These are phyloP conservation scores for Arctocebus calabarensis DNA, from an alignment of 2,797 vertebrate genomes.

Conservation along the genomic window DNA sequence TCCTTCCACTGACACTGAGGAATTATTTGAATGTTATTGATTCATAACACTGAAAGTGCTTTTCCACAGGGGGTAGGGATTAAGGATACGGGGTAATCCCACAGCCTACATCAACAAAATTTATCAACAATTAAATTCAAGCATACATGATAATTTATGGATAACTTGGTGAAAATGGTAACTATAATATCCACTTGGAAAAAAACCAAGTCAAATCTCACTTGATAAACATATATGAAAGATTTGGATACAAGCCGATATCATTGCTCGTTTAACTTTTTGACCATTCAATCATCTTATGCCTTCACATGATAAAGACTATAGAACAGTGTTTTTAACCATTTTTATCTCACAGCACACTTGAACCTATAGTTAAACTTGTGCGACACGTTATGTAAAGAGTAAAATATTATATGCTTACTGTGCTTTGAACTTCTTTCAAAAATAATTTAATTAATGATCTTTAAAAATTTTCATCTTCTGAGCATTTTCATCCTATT, in stretches of 20 bases:
- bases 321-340: no score
- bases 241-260: neutral
- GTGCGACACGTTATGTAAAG: no score
- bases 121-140: slow-evolving; percentile 63
- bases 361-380: no score
- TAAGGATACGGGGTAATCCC: neutral
- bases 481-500: no score
- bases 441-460: no score
- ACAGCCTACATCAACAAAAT: slow-evolving; percentile 13
- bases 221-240: slow-evolving; percentile 21
- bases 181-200: neutral
- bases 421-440: no score
- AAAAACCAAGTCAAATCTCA: slow-evolving; percentile 40
- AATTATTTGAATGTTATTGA: slow-evolving; percentile 32
- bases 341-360: no score
- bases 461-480: no score
- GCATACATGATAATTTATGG: neutral
- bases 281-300: slow-evolving; percentile 4
- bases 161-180: slow-evolving; percentile 25
- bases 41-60: slow-evolving; percentile 16
- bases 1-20: slow-evolving; percentile 24
- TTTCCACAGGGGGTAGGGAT: neutral
- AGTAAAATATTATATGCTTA: no score
- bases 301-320: slow-evolving; percentile 32
- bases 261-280: slow-evolving; percentile 49